Evolutionary conservation across 2,797 vertebrate species (phyloP).

Genomic region (Danio albolineatus): DNA sequence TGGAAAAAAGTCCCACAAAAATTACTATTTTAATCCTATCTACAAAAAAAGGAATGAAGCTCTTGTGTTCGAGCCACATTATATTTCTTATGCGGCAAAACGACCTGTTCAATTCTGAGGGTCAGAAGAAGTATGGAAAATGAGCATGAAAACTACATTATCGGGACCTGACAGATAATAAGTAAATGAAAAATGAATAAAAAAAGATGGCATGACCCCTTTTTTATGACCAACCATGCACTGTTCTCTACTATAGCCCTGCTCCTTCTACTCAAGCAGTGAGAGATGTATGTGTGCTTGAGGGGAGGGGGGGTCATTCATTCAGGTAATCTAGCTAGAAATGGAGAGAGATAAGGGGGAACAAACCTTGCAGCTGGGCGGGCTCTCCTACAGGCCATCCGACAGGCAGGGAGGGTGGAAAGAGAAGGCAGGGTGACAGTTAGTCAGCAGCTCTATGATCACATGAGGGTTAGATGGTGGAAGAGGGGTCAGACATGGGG

Average conservation of each 20-base stretch:
- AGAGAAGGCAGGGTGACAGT: conserved; percentile 75
- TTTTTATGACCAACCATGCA: conserved; percentile 55
- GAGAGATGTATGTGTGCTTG: conserved; percentile 53
- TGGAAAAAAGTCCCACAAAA: neutral
- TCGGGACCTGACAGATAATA: conserved; percentile 8
- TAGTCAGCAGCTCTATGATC: conserved; percentile 65
- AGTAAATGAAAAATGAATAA: conserved; percentile 9
- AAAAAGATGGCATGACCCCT: conserved; percentile 38
- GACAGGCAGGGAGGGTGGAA: conserved; percentile 79
- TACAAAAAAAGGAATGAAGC: neutral
- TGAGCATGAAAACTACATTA: conserved; percentile 34
- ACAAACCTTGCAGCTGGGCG: conserved; percentile 84
- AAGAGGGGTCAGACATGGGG: conserved; percentile 74
- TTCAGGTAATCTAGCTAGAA: conserved; percentile 58
- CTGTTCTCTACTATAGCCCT: conserved; percentile 39
- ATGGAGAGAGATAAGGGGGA: conserved; percentile 80
- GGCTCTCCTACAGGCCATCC: conserved; percentile 83
- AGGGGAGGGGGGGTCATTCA: conserved; percentile 57
- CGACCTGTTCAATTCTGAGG: neutral
- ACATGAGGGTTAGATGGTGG: conserved; percentile 73
- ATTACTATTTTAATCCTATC: neutral
- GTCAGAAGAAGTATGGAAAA: conserved; percentile 16
- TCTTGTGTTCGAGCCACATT: neutral
- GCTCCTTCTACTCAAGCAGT: conserved; percentile 49
- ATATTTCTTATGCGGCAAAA: conserved; percentile 19